phyloP scores from a whole-genome alignment of 2,113 vertebrate species.

The Mixornis gularis region DNA sequence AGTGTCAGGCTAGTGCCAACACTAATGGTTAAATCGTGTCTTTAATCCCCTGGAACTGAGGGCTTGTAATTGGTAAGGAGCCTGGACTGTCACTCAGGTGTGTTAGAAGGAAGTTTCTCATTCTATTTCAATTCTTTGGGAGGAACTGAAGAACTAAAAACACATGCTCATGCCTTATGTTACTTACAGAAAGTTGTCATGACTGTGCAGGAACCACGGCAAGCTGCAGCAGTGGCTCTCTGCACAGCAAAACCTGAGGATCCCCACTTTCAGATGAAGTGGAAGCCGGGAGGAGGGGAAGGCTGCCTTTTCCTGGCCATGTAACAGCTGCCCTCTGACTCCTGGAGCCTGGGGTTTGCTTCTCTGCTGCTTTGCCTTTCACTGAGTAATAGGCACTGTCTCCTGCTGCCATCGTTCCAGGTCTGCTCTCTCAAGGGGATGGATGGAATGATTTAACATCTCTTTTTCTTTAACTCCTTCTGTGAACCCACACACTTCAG shows the following conservation, averaged over 20 bases:
- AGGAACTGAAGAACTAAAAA: not conserved
- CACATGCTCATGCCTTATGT: not conserved
- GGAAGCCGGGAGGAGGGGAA: not conserved
- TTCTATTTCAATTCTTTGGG: not conserved
- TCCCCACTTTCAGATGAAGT: not conserved
- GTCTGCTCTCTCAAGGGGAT: not conserved
- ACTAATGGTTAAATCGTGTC: not conserved
- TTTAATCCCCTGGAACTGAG: not conserved
- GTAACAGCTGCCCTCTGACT: not conserved
- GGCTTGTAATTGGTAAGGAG: not conserved
- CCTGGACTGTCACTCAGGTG: not conserved
- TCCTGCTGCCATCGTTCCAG: not conserved
- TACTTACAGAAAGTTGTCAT: not conserved
- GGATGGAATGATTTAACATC: not conserved
- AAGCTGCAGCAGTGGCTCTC: not conserved
- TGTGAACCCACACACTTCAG: not conserved
- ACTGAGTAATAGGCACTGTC: not conserved
- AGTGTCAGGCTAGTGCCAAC: not conserved
- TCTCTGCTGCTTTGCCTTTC: not conserved
- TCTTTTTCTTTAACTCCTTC: not conserved
- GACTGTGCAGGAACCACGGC: accelerated
- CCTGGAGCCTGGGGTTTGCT: not conserved
- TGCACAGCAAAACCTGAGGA: not conserved
- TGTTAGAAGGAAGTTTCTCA: not conserved
- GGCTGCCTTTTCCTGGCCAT: not conserved